phyloP scores from a whole-genome alignment of 2,888 invertebrate species.

The Clusia tigrina region DNA sequence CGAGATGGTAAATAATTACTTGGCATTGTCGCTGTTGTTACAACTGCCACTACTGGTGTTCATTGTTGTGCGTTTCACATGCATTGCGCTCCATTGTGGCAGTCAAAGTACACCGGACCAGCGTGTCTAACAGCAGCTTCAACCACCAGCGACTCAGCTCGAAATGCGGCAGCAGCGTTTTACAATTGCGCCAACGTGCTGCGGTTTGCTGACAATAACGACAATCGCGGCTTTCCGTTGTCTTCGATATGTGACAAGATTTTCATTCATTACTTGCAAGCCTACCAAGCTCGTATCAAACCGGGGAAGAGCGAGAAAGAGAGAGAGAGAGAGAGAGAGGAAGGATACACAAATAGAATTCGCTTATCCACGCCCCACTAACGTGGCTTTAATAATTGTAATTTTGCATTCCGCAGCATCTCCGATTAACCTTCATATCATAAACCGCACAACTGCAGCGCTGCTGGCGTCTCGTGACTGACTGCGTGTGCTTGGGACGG shows the following conservation, averaged over 20 bases:
- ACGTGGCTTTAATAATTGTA: slow-evolving; percentile 9
- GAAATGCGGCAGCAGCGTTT: not conserved
- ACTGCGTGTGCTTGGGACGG: too few species aligned
- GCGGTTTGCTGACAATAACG: not conserved
- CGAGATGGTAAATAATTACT: slow-evolving; percentile 15
- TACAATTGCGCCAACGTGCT: not conserved
- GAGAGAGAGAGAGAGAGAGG: too few species aligned
- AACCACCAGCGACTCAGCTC: not conserved
- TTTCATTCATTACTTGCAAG: not conserved
- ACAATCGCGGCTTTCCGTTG: not conserved
- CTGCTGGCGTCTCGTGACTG: too few species aligned
- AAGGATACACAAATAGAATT: not conserved
- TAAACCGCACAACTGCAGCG: not conserved
- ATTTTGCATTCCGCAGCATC: too few species aligned
- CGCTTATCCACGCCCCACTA: slow-evolving; percentile 7
- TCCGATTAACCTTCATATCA: slow-evolving; percentile 1
- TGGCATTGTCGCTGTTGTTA: slow-evolving; percentile 4
- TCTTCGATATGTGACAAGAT: not conserved
- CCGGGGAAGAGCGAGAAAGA: too few species aligned
- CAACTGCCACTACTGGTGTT: slow-evolving; percentile 48
- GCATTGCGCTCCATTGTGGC: slow-evolving; percentile 29
- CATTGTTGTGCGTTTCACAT: slow-evolving; percentile 48
- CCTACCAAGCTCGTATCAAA: too few species aligned
- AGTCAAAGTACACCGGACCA: not conserved
- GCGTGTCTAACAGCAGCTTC: not conserved